These are phyloP conservation scores for Rhinogobio ventralis DNA, from an alignment of 2,797 vertebrate species.

Conservation along the genomic window DNA sequence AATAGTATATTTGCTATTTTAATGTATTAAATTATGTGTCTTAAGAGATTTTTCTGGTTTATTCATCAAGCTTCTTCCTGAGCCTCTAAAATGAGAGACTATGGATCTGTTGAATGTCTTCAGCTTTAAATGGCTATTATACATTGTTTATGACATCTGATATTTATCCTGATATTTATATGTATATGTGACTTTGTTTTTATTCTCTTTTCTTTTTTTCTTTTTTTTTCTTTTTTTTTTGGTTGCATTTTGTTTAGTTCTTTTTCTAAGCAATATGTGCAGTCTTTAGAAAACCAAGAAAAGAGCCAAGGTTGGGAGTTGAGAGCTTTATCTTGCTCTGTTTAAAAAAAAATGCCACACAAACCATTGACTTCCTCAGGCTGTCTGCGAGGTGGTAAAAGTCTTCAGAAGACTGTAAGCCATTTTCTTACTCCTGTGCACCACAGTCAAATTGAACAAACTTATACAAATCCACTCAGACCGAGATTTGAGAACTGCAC, in stretches of 20 bases:
- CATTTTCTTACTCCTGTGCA: conserved; percentile 55
- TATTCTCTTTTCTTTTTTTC: neutral
- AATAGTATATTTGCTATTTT: conserved; percentile 79
- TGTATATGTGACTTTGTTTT: conserved; percentile 56
- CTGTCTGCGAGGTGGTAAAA: conserved; percentile 47
- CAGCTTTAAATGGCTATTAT: conserved; percentile 60
- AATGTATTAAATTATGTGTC: conserved; percentile 69
- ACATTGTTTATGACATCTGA: conserved; percentile 61
- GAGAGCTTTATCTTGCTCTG: conserved; percentile 42
- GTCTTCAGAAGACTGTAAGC: conserved; percentile 59
- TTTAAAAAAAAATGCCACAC: conserved; percentile 44
- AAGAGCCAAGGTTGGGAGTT: conserved; percentile 40
- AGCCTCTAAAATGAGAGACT: conserved; percentile 72
- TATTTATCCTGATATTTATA: conserved; percentile 67
- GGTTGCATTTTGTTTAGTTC: conserved; percentile 33
- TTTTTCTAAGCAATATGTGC: conserved; percentile 65
- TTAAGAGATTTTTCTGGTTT: conserved; percentile 71
- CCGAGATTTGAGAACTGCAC: conserved; percentile 44
- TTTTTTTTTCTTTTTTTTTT: neutral
- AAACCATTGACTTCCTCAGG: conserved; percentile 65
- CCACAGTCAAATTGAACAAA: conserved; percentile 38
- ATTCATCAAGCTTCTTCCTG: conserved; percentile 59
- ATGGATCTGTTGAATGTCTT: conserved; percentile 61
- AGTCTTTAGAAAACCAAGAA: conserved; percentile 59
- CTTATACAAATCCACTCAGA: conserved; percentile 40